Conservation (phyloP, 2,888 invertebrate genomes). For the Tuta absoluta region DNA sequence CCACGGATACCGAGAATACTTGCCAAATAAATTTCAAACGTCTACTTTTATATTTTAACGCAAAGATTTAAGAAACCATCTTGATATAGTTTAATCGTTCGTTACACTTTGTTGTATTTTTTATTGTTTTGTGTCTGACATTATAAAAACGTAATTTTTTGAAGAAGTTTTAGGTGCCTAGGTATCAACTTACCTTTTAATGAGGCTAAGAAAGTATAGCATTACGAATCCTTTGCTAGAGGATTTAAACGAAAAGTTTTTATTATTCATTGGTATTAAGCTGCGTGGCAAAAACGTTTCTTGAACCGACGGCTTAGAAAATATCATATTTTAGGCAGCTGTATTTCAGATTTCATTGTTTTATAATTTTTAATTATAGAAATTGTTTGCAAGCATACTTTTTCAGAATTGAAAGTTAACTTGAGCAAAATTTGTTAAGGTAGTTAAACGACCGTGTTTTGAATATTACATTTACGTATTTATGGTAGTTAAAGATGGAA, state of each 20-base stretch:
- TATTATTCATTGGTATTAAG: constrained; percentile 37
- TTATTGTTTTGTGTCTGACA: too few relatives aligned
- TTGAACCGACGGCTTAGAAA: constrained; percentile 29
- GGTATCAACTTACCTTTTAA: background rate
- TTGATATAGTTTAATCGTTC: background rate
- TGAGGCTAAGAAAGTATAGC: background rate
- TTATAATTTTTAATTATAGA: background rate
- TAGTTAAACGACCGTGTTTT: too few relatives aligned
- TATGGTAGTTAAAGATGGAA: too few relatives aligned
- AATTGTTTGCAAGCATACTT: background rate
- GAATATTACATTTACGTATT: too few relatives aligned
- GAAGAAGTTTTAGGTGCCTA: too few relatives aligned
- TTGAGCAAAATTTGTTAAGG: too few relatives aligned
- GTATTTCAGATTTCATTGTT: constrained; percentile 8
- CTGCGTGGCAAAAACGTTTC: constrained; percentile 25
- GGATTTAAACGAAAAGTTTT: constrained; percentile 27
- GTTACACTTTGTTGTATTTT: too few relatives aligned
- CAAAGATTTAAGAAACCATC: background rate
- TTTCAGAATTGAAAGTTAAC: background rate
- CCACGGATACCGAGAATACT: constrained; percentile 53
- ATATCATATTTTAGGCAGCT: background rate
- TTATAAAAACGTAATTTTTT: too few relatives aligned
- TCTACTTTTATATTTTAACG: constrained; percentile 44
- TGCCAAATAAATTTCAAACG: constrained; percentile 49
- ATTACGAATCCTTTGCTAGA: background rate